Percentiles rank a stretch among this genome's conserved stretches.
Evolutionary conservation across 2,113 vertebrate species (phyloP).

Genomic region (Pachycephala philippinensis): DNA sequence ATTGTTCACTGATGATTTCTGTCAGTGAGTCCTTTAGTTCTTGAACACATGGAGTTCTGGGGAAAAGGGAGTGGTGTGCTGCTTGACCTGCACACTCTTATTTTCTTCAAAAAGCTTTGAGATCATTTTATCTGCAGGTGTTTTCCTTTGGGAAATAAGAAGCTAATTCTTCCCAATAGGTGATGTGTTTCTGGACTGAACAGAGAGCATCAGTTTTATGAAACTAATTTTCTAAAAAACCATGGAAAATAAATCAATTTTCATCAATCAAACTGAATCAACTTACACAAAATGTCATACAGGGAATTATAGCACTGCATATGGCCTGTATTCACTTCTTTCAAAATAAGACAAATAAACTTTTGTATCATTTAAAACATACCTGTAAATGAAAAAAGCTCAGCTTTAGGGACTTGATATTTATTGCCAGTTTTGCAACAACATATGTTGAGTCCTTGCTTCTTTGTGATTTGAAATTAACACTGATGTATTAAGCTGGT

Average conservation of each 20-base stretch:
- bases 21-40: not conserved
- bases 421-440: not conserved
- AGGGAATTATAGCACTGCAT: not conserved
- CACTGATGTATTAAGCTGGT: not conserved
- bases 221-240: not conserved
- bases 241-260: not conserved
- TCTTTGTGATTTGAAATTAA: slow-evolving; percentile 12
- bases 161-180: not conserved
- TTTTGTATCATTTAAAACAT: not conserved
- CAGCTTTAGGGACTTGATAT: not conserved
- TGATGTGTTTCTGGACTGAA: not conserved
- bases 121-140: not conserved
- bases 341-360: not conserved
- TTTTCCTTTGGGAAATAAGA: not conserved
- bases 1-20: not conserved
- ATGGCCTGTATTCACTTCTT: not conserved
- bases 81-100: not conserved
- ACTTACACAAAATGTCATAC: not conserved
- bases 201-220: not conserved
- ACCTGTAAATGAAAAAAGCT: not conserved
- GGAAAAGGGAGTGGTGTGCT: not conserved
- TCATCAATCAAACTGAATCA: not conserved
- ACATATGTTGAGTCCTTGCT: not conserved
- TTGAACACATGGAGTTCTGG: not conserved
- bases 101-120: not conserved